Evolutionary conservation across 2,888 invertebrate species (phyloP), one percentile per base, ranked within the genome.

Genomic region (Pocota personata): DNA sequence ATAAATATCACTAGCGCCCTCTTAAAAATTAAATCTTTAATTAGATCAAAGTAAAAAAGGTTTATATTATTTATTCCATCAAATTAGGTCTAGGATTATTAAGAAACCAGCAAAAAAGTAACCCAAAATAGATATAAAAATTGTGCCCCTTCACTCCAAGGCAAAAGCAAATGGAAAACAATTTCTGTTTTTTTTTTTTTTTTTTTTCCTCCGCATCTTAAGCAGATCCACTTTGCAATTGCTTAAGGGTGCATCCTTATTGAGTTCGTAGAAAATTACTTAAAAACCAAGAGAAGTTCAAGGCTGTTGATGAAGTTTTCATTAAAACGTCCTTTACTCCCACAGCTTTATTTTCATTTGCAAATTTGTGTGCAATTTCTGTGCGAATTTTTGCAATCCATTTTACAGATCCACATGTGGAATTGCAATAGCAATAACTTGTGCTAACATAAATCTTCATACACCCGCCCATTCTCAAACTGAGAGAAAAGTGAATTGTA

Each of bases 171-270:
- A 24, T 40, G 58, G 37, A 58, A 58, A 35, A 58, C 35, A 58
- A 27, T 40, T 67, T 52, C 16, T 67, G 6, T 5, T 35, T 46
- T 24, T 5, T 21, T 14, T 24, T 43, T 62, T 3, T 12, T 43
- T 12, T 43, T 8, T 43, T 5, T 14, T 16, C 16, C 7, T 30
- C 6, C 4, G 16, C 40, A n/a, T 67, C 50, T 67, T 67, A 52
- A 69, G n/a, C 55, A 69, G 40, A 55, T 55, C 72, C 60, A 71
- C 62, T 78, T 78, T 62, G 52, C 52, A 62, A 62, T 71, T 64
- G 71, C 79, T 72, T 64, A 37, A 79, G 79, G 60, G 60, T 72
- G 79, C 64, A 79, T 72, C 79, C 79, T 72, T 72, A 71, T 57
- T 30, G 71, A 16, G 71, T 46, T 78, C 27, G 40, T 30, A 43